Conservation (phyloP, 2,797 vertebrate genomes). For the Neostethus bicornis region DNA sequence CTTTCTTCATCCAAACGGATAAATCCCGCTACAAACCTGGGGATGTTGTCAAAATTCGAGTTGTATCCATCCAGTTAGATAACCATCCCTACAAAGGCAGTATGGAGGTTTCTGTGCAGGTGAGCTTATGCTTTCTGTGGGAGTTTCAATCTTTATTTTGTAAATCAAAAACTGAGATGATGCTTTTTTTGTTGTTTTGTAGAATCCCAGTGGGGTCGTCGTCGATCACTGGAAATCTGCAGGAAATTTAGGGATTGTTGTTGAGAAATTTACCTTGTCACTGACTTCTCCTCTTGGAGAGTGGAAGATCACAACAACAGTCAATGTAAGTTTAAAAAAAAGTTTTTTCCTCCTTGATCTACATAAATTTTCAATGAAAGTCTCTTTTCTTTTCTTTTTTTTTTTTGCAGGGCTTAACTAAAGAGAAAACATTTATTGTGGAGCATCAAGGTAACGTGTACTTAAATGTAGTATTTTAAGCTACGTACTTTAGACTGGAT, state of each 20-base stretch:
- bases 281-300: conserved; percentile 39
- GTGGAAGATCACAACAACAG: conserved; percentile 55
- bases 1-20: conserved; percentile 69
- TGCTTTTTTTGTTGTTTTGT: conserved; percentile 29
- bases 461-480: rapidly evolving
- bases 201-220: conserved; percentile 63
- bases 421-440: conserved; percentile 56
- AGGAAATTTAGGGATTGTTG: conserved; percentile 60
- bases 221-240: conserved; percentile 31
- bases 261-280: conserved; percentile 46
- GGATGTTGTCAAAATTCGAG: conserved; percentile 56
- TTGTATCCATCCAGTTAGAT: conserved; percentile 54
- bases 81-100: conserved; percentile 55
- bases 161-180: conserved; percentile 19
- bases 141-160: conserved; percentile 11
- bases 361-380: background rate
- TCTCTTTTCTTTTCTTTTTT: background rate
- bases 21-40: conserved; percentile 59
- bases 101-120: conserved; percentile 57
- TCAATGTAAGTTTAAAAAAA: conserved; percentile 47
- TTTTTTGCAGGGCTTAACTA: conserved; percentile 44
- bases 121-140: conserved; percentile 20
- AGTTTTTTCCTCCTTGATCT: background rate
- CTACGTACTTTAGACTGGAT: background rate
- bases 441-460: conserved; percentile 54